Base-by-base conservation (phyloP, 2,888 invertebrate genomes). In the Dione vanillae region DNA sequence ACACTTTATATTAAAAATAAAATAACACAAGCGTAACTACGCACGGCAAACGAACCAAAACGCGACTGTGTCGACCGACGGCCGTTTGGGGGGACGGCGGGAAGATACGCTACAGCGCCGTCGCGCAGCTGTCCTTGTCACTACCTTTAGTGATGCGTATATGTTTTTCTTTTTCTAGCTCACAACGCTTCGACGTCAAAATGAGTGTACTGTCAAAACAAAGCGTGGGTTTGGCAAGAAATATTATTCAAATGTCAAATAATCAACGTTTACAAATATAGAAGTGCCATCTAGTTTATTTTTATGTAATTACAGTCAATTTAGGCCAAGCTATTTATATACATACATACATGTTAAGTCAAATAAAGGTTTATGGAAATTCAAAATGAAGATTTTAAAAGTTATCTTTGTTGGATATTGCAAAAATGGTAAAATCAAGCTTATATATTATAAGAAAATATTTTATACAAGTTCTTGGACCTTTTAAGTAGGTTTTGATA, bases 101-200 rank as follows among this genome's bases (percentile, higher is more conserved):
- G 91, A 91, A 91, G 86, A 85, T 81, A 87, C 79, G 85, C 85
- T 83, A 88, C 82, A 83, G 89, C 92, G 90, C 91, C 90, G 89
- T 82, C 91, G 91, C 91, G 84, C 84, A 75, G 76, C 74, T 81
- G 41, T 89, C 89, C 77, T 80, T 81, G 72, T 92, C 83, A 77
- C 75, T n/a, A 65, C 83, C 51, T 72, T 5, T 47, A 0, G 0
- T 12, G 8, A 70, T 75, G 67, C 49, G 74, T 37, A 43, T 85
- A 84, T 80, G 70, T 71, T 61, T 74, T 11, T 85, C 85, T 84
- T 85, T 64, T 78, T 87, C 78, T 62, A 83, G 82, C 83, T 73
- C 76, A 76, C 79, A 84, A 84, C 83, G 86, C 86, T 86, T 82
- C 78, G 79, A 82, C 89, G 88, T 88, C 90, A 90, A 85, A 85